phyloP scores from a whole-genome alignment of 2,113 vertebrate species.

The Hystrix cristata region DNA sequence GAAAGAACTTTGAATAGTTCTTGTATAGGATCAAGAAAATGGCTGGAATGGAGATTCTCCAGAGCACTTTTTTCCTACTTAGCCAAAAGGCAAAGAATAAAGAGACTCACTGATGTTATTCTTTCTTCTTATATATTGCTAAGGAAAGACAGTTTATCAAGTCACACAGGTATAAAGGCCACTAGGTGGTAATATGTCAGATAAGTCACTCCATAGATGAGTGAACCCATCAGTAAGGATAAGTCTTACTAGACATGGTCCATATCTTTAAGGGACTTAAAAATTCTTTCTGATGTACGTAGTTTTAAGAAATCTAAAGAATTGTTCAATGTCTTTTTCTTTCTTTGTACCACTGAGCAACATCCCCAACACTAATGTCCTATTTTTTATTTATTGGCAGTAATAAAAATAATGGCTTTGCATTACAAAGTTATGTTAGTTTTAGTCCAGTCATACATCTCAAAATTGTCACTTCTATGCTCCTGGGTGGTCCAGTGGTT shows the following conservation, averaged over 20 bases:
- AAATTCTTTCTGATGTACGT: background rate
- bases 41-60: background rate
- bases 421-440: constrained; percentile 21
- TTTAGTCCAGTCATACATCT: constrained; percentile 16
- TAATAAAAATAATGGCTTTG: constrained; percentile 28
- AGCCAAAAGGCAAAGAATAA: background rate
- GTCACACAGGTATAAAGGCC: background rate
- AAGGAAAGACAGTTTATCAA: constrained; percentile 23
- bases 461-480: background rate
- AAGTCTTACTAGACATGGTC: background rate
- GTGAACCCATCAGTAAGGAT: background rate
- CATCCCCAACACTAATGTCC: background rate
- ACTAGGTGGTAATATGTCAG: constrained; percentile 6
- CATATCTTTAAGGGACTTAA: constrained; percentile 32
- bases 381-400: background rate
- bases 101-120: constrained; percentile 27
- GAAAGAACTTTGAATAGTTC: constrained; percentile 12
- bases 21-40: constrained; percentile 37
- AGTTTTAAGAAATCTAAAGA: constrained; percentile 58
- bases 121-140: constrained; percentile 12
- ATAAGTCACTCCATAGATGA: background rate
- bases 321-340: background rate
- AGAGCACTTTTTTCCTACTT: constrained; percentile 23
- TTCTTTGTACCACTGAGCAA: background rate
- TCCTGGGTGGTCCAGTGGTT: too few species aligned